phyloP scores from a whole-genome alignment of 2,113 vertebrate species.

The Rana temporaria region DNA sequence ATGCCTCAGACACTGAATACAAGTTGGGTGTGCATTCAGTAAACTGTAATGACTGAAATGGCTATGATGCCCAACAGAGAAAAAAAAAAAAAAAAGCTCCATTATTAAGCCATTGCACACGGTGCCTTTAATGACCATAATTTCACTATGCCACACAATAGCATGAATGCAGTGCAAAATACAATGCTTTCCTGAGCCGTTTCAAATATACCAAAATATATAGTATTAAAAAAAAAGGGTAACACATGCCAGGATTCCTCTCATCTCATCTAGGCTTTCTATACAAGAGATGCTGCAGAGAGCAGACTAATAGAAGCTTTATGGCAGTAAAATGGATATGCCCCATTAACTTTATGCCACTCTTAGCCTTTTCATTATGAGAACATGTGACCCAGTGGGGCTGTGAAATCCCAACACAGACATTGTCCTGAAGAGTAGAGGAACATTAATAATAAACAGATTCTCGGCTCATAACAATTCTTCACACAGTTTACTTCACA shows the following conservation, averaged over 20 bases:
- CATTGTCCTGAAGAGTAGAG: slow-evolving; percentile 5
- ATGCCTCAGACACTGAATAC: too few relatives aligned
- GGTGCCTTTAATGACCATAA: too few relatives aligned
- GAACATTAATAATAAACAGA: neutral
- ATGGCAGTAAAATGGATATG: slow-evolving; percentile 16
- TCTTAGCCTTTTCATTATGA: slow-evolving; percentile 45
- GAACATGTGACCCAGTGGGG: slow-evolving; percentile 42
- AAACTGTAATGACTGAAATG: too few relatives aligned
- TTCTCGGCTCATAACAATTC: neutral
- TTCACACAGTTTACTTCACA: neutral
- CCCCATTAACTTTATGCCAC: slow-evolving; percentile 44
- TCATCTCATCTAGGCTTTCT: neutral
- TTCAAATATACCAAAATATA: too few relatives aligned
- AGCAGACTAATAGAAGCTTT: neutral
- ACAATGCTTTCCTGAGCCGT: too few relatives aligned
- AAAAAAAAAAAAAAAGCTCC: too few relatives aligned
- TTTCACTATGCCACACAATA: too few relatives aligned
- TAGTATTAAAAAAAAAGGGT: too few relatives aligned
- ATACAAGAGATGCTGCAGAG: neutral
- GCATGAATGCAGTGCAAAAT: too few relatives aligned
- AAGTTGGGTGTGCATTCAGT: too few relatives aligned
- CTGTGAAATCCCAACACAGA: slow-evolving; percentile 25
- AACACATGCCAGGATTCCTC: neutral
- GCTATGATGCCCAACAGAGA: too few relatives aligned
- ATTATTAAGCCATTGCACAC: too few relatives aligned